Base-by-base conservation (phyloP, 2,888 invertebrate genomes). In the Trisateles emortualis region DNA sequence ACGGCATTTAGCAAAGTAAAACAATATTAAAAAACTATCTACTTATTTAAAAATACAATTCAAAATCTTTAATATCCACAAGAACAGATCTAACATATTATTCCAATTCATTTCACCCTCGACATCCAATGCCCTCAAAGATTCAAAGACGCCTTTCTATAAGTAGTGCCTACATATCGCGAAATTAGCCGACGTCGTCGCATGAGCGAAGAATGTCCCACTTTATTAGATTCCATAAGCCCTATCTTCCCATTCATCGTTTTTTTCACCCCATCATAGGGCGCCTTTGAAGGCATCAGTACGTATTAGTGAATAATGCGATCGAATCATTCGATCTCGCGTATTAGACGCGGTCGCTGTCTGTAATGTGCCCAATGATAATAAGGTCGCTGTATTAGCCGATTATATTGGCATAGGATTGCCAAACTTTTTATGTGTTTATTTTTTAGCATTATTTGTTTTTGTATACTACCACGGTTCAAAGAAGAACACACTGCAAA, bases 171-270 rank as follows among this genome's bases (percentile, higher is more conserved):
- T 40, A 44, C 32, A 13, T 22, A 70, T 74, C 72, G 56, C 64
- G 71, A 87, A 89, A 90, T 90, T 86, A 90, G 84, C 71, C 66
- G 76, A 2, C 74, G 76, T 64, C 76, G 75, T 52, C 61, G 65
- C 9, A 26, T 74, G 76, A 74, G 59, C 76, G 70, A 84, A 87
- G 88, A 88, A 90, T 88, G 83, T 83, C 72, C 88, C 84, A 86
- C 85, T 89, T 90, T 91, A 92, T 92, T 91, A 90, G 90, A 91
- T 91, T 92, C 89, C 88, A 74, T 87, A 88, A 90, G 86, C 90
- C 71, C 87, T 84, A 90, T 91, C 89, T 90, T 89, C 71, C 88
- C 83, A 90, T 91, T 90, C 90, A 90, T 80, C 84, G 81, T 85
- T 88, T 87, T n/a, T 87, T 88, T 84, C 86, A 79, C 86, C 88